Percentiles rank a stretch among this genome's conserved stretches.
Conservation (phyloP, 1,140 invertebrate species). For the Ectropis grisescens region DNA sequence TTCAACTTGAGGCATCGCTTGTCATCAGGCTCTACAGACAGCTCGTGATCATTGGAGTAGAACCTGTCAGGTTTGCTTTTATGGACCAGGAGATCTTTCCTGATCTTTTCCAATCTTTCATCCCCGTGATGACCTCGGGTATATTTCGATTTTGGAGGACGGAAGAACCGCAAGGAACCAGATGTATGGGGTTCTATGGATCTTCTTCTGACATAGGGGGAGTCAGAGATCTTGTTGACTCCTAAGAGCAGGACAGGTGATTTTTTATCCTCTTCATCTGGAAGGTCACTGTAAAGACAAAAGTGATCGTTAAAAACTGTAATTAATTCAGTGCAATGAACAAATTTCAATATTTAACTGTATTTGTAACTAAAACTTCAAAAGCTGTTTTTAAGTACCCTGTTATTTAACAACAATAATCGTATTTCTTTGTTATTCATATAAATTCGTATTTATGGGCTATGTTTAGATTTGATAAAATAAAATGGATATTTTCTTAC, state of each 20-base stretch:
- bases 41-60: constrained; percentile 48
- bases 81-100: constrained; percentile 55
- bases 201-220: constrained; percentile 43
- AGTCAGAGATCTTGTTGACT: constrained; percentile 60
- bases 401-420: too few species aligned
- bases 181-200: constrained; percentile 42
- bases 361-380: too few species aligned
- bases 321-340: too few species aligned
- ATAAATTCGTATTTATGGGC: too few species aligned
- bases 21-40: constrained; percentile 35
- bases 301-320: constrained; percentile 3
- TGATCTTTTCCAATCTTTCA: constrained; percentile 56
- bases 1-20: constrained; percentile 39
- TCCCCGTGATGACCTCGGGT: constrained; percentile 53
- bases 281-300: constrained; percentile 53
- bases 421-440: too few species aligned
- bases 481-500: too few species aligned
- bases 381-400: too few species aligned
- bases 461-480: too few species aligned
- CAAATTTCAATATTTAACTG: too few species aligned
- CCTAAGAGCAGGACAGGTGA: constrained; percentile 58
- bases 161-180: constrained; percentile 52
- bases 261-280: constrained; percentile 61
- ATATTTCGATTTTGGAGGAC: constrained; percentile 57
- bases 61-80: constrained; percentile 51